Evolutionary conservation across 2,113 vertebrate species (phyloP).

Genomic region (Poeciliopsis prolifica): DNA sequence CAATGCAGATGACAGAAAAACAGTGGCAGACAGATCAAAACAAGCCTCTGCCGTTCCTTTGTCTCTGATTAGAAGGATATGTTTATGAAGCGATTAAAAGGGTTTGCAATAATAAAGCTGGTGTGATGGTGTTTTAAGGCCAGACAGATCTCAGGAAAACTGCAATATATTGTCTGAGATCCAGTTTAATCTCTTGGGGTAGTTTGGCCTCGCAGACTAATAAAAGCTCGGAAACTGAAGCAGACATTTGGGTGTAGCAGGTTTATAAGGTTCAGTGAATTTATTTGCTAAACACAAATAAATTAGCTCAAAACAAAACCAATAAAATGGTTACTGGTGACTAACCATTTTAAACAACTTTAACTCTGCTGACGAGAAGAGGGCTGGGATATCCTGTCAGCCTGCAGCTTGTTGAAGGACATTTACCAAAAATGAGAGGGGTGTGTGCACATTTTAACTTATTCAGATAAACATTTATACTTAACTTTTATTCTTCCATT

Average conservation of each 20-base stretch:
- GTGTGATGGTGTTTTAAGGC: not conserved
- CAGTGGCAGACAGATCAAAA: slow-evolving; percentile 53
- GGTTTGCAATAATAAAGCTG: not conserved
- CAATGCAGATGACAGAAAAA: slow-evolving; percentile 24
- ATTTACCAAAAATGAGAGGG: too few species aligned
- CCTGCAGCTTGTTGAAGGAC: too few species aligned
- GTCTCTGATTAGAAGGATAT: slow-evolving; percentile 22
- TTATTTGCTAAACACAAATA: not conserved
- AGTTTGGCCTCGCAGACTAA: not conserved
- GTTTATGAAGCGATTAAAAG: slow-evolving; percentile 37
- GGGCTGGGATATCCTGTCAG: too few species aligned
- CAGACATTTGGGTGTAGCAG: not conserved
- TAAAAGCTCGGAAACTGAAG: not conserved
- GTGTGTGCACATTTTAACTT: too few species aligned
- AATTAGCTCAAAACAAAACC: not conserved
- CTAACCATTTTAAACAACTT: too few species aligned
- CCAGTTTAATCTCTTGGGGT: not conserved
- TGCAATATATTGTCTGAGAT: slow-evolving; percentile 27
- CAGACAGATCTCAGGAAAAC: slow-evolving; percentile 12
- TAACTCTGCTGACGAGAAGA: not conserved
- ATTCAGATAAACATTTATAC: too few species aligned
- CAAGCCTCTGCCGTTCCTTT: slow-evolving; percentile 1
- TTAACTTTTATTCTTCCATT: too few species aligned
- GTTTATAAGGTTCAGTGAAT: too few species aligned
- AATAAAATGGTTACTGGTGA: too few species aligned